Evolutionary conservation across 2,888 invertebrate genomes (phyloP), one percentile per base, ranked within the genome.

Genomic region (Cosmorhoe ocellata): DNA sequence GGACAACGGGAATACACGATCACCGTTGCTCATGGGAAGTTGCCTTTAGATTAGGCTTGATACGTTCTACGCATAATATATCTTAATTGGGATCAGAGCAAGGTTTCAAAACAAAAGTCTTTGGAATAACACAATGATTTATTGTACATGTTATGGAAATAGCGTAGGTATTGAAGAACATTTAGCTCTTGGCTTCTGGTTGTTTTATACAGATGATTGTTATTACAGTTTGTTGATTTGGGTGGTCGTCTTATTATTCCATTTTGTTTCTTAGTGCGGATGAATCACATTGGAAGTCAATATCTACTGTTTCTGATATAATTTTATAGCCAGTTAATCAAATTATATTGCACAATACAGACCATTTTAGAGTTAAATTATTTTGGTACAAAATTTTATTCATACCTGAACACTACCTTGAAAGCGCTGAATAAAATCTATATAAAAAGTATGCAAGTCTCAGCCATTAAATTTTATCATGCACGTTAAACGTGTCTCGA

Each of bases 1-100:
- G n/a, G n/a, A n/a, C n/a, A n/a, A n/a, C n/a, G n/a, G n/a, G n/a
- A n/a, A n/a, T n/a, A n/a, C n/a, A n/a, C n/a, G n/a, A n/a, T n/a
- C n/a, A n/a, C n/a, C n/a, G n/a, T n/a, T n/a, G n/a, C n/a, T n/a
- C 11, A 24, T 10, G 24, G 24, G 11, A 37, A 41, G 12, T 22
- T 14, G 33, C 38, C 24, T 51, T 45, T 48, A 34, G 39, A 33
- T 43, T 48, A 37, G 33, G 27, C 8, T 34, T 38, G 38, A 53
- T 47, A 52, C 41, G 44, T 47, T 47, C 47, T 42, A 33, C 50
- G 53, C 51, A 51, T 48, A 48, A 51, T 51, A 56, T 40, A 51
- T 51, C 48, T 44, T 51, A 48, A 51, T 57, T 38, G 43, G 43
- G 39, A 58, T 49, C 39, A 27, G 43, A 53, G 51, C 44, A 47